phyloP scores from a whole-genome alignment of 2,113 vertebrate genomes.

The Tetrax tetrax region DNA sequence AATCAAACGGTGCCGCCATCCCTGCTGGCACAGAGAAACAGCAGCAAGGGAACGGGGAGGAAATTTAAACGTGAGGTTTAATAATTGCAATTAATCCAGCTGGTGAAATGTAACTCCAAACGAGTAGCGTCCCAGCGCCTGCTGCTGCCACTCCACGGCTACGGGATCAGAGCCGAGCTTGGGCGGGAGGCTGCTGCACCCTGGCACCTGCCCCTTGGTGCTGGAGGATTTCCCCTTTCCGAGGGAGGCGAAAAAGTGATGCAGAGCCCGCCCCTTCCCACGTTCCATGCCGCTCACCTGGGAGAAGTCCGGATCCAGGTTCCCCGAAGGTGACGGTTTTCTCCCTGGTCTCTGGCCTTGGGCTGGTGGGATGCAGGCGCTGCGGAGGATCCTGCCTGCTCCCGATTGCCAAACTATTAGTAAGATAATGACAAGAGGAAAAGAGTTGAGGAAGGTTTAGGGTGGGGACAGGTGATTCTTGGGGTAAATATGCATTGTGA shows the following conservation, averaged over 20 bases:
- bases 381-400: background rate
- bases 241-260: rapidly evolving
- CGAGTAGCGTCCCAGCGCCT: rapidly evolving
- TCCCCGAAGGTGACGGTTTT: background rate
- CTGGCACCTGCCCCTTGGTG: too few relatives aligned
- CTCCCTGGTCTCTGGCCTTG: background rate
- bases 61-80: background rate
- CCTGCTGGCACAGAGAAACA: rapidly evolving
- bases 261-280: rapidly evolving
- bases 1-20: rapidly evolving
- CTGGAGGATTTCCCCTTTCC: background rate
- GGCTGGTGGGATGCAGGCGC: background rate
- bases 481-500: background rate
- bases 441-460: background rate
- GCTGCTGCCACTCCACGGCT: rapidly evolving
- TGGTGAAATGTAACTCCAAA: background rate
- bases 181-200: background rate
- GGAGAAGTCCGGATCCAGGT: background rate
- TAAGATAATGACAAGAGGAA: background rate
- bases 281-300: rapidly evolving
- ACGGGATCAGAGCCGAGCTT: rapidly evolving
- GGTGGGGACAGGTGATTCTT: conserved; percentile 12
- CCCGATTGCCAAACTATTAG: background rate
- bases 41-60: background rate
- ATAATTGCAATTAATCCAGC: background rate